Evolutionary conservation across 2,797 vertebrate genomes (phyloP).

Genomic region (Garrulus glandarius): DNA sequence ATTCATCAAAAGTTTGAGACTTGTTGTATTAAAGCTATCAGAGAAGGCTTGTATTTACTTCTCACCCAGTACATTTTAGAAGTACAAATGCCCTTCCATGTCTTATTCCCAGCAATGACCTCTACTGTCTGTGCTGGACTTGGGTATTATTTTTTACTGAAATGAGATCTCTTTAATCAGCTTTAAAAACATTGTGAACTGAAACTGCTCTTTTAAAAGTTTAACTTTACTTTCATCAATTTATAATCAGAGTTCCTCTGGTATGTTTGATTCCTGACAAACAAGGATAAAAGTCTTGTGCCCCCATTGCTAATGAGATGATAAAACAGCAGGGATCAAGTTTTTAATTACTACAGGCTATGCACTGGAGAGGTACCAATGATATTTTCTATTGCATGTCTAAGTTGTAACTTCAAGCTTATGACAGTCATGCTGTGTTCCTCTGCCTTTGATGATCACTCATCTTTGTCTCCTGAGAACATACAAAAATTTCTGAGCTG

Average conservation of each 20-base stretch:
- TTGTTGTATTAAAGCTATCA: background rate
- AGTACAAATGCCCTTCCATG: background rate
- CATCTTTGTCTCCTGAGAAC: conserved; percentile 85
- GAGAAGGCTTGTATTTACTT: background rate
- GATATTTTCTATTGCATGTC: conserved; percentile 82
- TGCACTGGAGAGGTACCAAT: conserved; percentile 83
- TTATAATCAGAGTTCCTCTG: conserved; percentile 82
- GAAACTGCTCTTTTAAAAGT: conserved; percentile 80
- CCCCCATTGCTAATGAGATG: conserved; percentile 95
- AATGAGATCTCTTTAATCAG: conserved; percentile 72
- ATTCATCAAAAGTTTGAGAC: background rate
- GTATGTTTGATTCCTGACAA: conserved; percentile 87
- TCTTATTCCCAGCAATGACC: conserved; percentile 37
- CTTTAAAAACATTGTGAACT: conserved; percentile 72
- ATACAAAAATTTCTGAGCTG: conserved; percentile 75
- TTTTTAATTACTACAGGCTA: conserved; percentile 98
- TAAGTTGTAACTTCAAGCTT: conserved; percentile 94
- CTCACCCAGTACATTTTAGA: background rate
- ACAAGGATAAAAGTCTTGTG: conserved; percentile 88
- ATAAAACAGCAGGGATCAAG: conserved; percentile 90
- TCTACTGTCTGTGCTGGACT: conserved; percentile 46
- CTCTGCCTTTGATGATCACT: conserved; percentile 95
- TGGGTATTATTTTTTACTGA: conserved; percentile 51
- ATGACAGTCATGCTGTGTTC: conserved; percentile 94
- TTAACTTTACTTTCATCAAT: conserved; percentile 84